Conservation (phyloP, 2,113 vertebrate species). For the Ptilonorhynchus violaceus region DNA sequence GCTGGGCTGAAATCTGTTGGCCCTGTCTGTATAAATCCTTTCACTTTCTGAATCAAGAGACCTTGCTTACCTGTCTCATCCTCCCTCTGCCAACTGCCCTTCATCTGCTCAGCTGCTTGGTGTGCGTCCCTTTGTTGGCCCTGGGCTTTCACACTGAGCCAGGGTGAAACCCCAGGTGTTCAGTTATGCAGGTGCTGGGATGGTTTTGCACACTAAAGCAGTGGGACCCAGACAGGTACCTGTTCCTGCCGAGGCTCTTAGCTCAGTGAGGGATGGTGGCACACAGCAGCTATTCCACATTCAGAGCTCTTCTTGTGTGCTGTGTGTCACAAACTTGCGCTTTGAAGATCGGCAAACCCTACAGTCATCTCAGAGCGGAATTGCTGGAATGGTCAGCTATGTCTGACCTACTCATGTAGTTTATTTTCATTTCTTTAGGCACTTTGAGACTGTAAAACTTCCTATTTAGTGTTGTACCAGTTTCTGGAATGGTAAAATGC, state of each 20-base stretch:
- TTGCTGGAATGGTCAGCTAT: background rate
- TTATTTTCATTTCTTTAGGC: background rate
- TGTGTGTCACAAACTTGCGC: background rate
- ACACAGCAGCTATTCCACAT: background rate
- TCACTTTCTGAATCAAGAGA: background rate
- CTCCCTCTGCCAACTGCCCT: background rate
- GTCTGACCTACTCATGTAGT: background rate
- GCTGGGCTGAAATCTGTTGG: background rate
- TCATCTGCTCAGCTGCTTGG: background rate
- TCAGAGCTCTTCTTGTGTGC: background rate
- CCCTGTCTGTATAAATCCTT: background rate
- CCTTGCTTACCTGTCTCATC: background rate
- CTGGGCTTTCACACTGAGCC: background rate
- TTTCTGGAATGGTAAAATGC: background rate
- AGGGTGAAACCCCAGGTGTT: background rate
- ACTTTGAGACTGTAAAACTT: background rate
- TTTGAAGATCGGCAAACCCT: background rate
- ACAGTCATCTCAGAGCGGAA: background rate
- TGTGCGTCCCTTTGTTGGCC: background rate
- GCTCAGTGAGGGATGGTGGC: background rate
- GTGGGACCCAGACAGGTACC: background rate
- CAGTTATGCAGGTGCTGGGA: background rate
- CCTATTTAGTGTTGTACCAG: background rate
- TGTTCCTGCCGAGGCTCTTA: background rate
- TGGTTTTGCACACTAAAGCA: background rate